phyloP scores from a whole-genome alignment of 2,888 invertebrate species.

The Diarsia dahlii region DNA sequence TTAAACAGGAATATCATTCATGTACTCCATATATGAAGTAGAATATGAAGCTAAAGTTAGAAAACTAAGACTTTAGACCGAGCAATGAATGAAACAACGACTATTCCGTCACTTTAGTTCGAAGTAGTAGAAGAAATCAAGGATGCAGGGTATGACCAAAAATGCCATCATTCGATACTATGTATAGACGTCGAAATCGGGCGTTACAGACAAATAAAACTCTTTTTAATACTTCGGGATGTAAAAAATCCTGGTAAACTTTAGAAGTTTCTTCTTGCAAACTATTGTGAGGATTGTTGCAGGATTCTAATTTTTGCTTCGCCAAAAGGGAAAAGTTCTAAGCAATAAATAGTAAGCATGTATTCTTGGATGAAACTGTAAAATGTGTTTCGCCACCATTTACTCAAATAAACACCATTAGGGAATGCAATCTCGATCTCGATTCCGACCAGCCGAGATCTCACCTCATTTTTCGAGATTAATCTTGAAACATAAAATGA shows the following conservation, averaged over 20 bases:
- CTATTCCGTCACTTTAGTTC: neutral
- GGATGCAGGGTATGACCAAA: neutral
- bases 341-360: neutral
- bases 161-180: neutral
- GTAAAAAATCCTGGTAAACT: neutral
- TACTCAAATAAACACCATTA: neutral
- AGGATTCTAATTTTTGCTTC: slow-evolving; percentile 1
- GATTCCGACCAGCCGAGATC: too few relatives aligned
- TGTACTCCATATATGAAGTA: too few relatives aligned
- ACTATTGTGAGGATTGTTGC: neutral
- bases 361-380: neutral
- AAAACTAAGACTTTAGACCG: neutral
- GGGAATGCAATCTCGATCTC: too few relatives aligned
- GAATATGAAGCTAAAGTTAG: too few relatives aligned
- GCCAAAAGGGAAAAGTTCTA: neutral
- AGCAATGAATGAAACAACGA: neutral
- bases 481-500: too few relatives aligned
- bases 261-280: neutral
- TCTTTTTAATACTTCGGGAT: neutral
- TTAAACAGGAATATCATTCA: too few relatives aligned
- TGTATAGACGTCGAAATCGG: slow-evolving; percentile 1
- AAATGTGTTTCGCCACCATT: slow-evolving; percentile 1
- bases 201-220: neutral
- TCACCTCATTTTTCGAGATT: too few relatives aligned
- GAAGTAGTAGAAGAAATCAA: neutral